Base-by-base conservation (phyloP, 2,888 invertebrate genomes). In the Rhodophaea formosa region DNA sequence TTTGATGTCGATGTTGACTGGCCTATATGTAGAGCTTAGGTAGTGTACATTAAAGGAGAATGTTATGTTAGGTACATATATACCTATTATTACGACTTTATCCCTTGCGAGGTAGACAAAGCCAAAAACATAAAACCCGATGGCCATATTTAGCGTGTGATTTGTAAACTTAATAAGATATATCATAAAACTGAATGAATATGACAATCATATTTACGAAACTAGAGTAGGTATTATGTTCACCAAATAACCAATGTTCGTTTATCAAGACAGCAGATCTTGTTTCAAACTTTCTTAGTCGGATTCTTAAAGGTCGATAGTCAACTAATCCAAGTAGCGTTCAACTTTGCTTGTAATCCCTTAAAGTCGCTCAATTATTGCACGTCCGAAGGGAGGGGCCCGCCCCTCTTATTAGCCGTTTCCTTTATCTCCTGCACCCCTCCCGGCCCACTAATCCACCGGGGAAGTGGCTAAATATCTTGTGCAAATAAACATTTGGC, bases 381-480 rank as follows among this genome's bases (percentile, higher is more conserved):
- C 72, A 69, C 66, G 72, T 71, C 68, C 77, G 79, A 70, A 70
- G 69, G 75, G 76, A 79, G 61, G 76, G 79, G 61, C 67, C 84
- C 90, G 88, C 90, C 90, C 88, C 87, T 80, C 68, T 80, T 80
- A 87, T 90, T 89, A 88, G 84, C 77, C 71, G 16, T 16, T 74
- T 80, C 74, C 78, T 83, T 80, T 87, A 86, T 88, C 87, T 85
- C 72, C 74, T 71, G 71, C 71, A 63, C 83, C 86, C 87, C 85
- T 81, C 79, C 77, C 82, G 84, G 77, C 74, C 79, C 80, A 78
- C 83, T 88, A 87, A 91, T 88, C 88, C 84, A 84, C 70, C 82
- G 80, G 89, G 89, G 88, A 89, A 88, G 89, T 88, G 88, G 84
- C 88, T 89, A 89, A 90, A 90, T 88, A 89, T 88, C 88, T 91